These are phyloP conservation scores for Callocephalon fimbriatum DNA, from an alignment of 2,113 vertebrate genomes.

Conservation along the genomic window DNA sequence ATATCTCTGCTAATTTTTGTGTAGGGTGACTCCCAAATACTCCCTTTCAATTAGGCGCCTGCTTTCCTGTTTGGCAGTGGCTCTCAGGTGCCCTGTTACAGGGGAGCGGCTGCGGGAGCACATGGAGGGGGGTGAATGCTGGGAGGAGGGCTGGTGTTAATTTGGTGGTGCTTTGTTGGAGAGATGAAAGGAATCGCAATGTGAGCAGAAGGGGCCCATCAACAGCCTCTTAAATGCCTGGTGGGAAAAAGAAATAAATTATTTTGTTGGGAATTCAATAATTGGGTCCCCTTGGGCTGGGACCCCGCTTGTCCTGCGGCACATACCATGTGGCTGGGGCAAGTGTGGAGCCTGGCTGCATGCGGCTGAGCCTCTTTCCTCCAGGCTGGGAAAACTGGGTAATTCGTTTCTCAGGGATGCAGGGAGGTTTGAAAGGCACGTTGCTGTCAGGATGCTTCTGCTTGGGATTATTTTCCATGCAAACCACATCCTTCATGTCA, in stretches of 20 bases:
- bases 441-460: neutral
- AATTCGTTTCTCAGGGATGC: neutral
- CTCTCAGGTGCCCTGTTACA: slow-evolving; percentile 65
- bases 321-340: neutral
- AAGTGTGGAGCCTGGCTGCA: fast-evolving
- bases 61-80: slow-evolving; percentile 74
- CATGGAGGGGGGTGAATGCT: neutral
- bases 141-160: neutral
- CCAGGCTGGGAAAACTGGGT: neutral
- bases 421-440: neutral
- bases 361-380: neutral
- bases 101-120: neutral
- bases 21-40: slow-evolving; percentile 62
- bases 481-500: neutral
- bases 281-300: neutral
- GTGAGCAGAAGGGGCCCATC: neutral
- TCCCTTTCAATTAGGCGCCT: slow-evolving; percentile 65
- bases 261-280: neutral
- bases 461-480: neutral
- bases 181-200: neutral
- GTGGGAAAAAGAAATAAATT: neutral
- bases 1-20: slow-evolving; percentile 68
- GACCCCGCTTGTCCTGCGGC: neutral
- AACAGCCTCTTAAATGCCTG: neutral
- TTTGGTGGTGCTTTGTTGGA: neutral